Base-by-base conservation (phyloP, 2,797 vertebrate genomes). In the Muscicapa comitata region DNA sequence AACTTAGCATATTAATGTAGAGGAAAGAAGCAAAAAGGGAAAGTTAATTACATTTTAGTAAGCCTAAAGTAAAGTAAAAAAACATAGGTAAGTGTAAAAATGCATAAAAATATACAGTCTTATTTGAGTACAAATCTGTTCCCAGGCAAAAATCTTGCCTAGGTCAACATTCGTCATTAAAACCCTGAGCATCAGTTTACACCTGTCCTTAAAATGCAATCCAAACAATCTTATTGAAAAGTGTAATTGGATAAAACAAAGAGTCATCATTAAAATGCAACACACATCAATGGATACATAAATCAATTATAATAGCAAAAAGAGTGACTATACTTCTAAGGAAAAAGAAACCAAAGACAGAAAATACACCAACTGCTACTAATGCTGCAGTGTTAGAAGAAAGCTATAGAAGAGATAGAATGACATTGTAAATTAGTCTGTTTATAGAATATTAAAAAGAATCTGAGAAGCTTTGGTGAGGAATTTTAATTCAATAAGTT, bases 401-500 rank as follows among this genome's bases (percentile, higher is more conserved):
- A 93, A 86, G 28, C 28, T 78, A 75, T 3, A 68, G 85, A 47
- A 79, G 55, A 68, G 18, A 28, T 11, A 42, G 53, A 87, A 65
- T 45, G 45, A 28, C 47, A 80, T 63, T 79, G 76, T 93, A 86
- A 94, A 96, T 93, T 82, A 80, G 7, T 3, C 51, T 74, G 61
- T 82, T 95, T 90, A 48, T 61, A 80, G 74, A 93, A 88, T 89
- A 78, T 88, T 91, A 83, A 82, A 63, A 88, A 33, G 54, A 71
- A 74, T 76, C 72, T 48, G 17, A 88, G 57, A 78, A 88, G 90
- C 21, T 84, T 65, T 87, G 83, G 51, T 67, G 54, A 89, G n/a
- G 73, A 90, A 92, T 76, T 94, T 95, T 80, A 85, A 88, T 88
- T 89, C 78, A 94, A 11, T 61, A 89, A 88, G 29, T 89, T 93